phyloP scores from a whole-genome alignment of 2,113 vertebrate genomes.

The Hippolais icterina region DNA sequence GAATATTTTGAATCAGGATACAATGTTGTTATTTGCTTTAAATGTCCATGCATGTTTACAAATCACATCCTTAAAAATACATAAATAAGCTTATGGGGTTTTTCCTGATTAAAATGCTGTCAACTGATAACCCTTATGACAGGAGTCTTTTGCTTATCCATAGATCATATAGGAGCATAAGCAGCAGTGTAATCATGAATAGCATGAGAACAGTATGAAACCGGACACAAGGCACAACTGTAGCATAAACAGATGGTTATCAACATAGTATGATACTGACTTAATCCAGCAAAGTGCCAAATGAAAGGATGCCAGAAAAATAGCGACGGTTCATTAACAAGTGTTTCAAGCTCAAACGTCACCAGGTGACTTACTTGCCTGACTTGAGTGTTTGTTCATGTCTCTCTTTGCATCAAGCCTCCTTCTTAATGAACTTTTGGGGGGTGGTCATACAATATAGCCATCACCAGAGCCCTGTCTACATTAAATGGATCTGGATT shows the following conservation, averaged over 20 bases:
- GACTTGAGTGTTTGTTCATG: background rate
- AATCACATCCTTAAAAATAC: background rate
- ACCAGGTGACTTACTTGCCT: background rate
- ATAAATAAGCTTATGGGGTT: background rate
- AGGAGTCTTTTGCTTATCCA: background rate
- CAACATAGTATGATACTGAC: background rate
- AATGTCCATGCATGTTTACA: background rate
- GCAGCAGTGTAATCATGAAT: background rate
- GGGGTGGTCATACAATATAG: background rate
- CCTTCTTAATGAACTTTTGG: background rate
- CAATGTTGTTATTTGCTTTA: background rate
- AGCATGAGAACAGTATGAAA: background rate
- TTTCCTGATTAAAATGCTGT: background rate
- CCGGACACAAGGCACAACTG: background rate
- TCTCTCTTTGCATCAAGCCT: background rate
- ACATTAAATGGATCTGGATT: background rate
- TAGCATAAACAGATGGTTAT: slow-evolving; percentile 13
- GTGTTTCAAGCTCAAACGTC: background rate
- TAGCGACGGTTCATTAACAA: background rate
- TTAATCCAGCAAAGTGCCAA: background rate
- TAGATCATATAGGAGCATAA: background rate
- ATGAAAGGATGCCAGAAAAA: background rate
- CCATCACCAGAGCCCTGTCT: background rate
- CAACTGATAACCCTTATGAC: background rate
- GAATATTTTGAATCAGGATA: background rate